phyloP scores from a whole-genome alignment of 2,797 vertebrate genomes.

The Anolis apletophallus region DNA sequence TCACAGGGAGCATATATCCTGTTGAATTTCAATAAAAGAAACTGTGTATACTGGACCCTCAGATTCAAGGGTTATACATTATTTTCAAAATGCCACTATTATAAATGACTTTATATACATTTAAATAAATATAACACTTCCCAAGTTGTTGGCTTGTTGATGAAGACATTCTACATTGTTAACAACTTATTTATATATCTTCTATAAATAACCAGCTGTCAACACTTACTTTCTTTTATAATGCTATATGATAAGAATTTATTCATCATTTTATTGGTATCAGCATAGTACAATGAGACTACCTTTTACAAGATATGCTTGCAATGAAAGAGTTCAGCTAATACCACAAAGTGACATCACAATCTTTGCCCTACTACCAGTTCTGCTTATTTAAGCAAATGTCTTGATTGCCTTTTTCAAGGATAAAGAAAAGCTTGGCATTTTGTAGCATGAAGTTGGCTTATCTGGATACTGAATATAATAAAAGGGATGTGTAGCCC shows the following conservation, averaged over 20 bases:
- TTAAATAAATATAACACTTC: neutral
- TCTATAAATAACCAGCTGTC: neutral
- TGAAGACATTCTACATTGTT: neutral
- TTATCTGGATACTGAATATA: no score
- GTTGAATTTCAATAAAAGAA: no score
- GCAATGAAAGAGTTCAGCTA: neutral
- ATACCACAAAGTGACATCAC: neutral
- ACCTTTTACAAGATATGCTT: no score
- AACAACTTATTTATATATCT: neutral
- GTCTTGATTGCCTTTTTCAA: no score
- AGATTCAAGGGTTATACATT: no score
- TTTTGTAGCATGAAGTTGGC: no score
- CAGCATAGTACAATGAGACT: neutral
- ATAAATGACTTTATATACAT: no score
- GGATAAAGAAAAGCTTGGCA: no score
- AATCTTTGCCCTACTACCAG: neutral
- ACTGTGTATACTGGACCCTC: no score
- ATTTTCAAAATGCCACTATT: no score
- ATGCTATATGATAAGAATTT: neutral
- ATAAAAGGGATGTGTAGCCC: no score
- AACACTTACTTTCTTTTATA: neutral
- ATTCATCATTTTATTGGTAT: neutral
- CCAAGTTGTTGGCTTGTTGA: neutral
- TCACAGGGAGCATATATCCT: no score
- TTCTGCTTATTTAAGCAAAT: neutral